A percentile compares a stretch with the other conserved stretches of the same genome.
Conservation (phyloP, 2,888 invertebrate species). For the Ferrisia virgata region DNA sequence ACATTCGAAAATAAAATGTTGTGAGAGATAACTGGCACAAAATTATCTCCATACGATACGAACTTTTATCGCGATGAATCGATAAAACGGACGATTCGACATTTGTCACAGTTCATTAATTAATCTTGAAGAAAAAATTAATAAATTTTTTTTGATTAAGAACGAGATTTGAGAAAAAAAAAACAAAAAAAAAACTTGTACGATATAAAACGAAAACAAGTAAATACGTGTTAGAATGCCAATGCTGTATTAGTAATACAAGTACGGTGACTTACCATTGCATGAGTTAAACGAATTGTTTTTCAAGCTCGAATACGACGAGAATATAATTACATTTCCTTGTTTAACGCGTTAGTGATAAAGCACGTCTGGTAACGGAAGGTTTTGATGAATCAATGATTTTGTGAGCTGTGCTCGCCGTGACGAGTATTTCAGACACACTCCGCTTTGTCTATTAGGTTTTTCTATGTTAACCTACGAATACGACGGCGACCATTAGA, state of each 20-base stretch:
- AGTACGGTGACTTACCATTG: no score
- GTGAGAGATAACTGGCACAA: no score
- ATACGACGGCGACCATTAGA: background rate
- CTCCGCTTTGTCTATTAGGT: background rate
- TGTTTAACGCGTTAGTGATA: background rate
- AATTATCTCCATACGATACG: no score
- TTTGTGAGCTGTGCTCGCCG: background rate
- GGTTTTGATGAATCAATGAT: slow-evolving; percentile 15
- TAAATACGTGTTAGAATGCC: background rate
- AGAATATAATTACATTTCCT: slow-evolving; percentile 13
- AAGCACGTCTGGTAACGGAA: slow-evolving; percentile 9
- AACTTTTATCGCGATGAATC: no score
- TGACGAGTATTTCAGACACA: background rate
- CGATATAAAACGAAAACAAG: background rate
- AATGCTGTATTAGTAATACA: background rate
- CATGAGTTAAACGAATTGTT: no score
- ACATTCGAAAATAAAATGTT: no score
- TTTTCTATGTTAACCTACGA: background rate
- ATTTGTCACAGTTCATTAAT: no score
- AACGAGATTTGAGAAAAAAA: no score
- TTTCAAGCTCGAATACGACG: background rate
- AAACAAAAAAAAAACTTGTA: no score
- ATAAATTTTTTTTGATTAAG: no score
- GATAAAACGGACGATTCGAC: no score
- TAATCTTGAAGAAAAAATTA: no score